Base-by-base conservation (phyloP, 2,113 vertebrate species). In the Sylvilagus bachmani region DNA sequence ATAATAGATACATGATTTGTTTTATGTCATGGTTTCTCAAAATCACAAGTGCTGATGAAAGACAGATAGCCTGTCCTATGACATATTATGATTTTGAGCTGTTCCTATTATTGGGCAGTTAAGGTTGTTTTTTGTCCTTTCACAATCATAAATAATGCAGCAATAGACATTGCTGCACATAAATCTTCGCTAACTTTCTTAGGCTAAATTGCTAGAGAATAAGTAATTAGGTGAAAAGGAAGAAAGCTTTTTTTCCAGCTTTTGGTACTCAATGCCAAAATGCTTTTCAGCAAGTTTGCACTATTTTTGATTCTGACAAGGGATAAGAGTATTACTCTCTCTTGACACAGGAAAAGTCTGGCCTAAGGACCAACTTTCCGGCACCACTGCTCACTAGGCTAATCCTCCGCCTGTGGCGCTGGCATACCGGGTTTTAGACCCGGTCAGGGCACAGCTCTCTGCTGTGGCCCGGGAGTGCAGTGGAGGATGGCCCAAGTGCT, bases 91-190 rank as follows among this genome's bases (percentile, higher is more conserved):
- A 91, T 91, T 91, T 81, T 64, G 19, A 89, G 64, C n/a, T 31
- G 90, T 90, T 89, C 36, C 38, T 93, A 80, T 92, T 86, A 93
- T 31, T 84, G 24, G 58, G 84, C 29, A 95, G 27, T 93, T 92
- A 94, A 58, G 53, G 61, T 85, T 93, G 12, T 83, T 91, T 91
- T 86, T 44, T 27, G 16, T 93, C 81, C 53, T 83, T 89, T 53
- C 70, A 78, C 71, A 71, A 29, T 91, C 51, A 97, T 93, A 95
- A 96, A 95, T 96, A 97, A 93, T 89, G 31, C 61, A 95, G 66
- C 53, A 89, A 62, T 29, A 86, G 64, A 53, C 31, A 86, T 70
- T 38, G 38, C 75, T 89, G 22, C 12, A 62, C 77, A 97, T 96
- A 94, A 89, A 96, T 96, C 87, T 93, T 64, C 91, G 75, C 91